phyloP scores from a whole-genome alignment of 2,113 vertebrate genomes.

The Hippocampus zosterae region DNA sequence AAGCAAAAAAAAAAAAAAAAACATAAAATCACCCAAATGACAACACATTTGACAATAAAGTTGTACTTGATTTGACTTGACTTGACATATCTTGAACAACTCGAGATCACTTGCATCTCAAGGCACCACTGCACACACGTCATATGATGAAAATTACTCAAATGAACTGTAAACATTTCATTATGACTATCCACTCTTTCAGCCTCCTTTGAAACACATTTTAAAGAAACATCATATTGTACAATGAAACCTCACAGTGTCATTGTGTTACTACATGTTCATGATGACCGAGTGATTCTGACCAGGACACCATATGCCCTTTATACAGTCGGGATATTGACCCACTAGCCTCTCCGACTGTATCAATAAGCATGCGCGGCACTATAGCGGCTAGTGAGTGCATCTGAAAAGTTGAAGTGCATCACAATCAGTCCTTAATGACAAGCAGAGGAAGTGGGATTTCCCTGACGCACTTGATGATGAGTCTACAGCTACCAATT shows the following conservation, averaged over 20 bases:
- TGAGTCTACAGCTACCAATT: neutral
- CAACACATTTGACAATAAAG: no score
- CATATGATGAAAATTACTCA: no score
- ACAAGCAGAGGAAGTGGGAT: neutral
- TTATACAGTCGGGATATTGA: neutral
- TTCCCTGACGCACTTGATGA: neutral
- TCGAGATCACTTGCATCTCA: no score
- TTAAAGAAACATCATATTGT: neutral
- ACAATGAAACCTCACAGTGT: neutral
- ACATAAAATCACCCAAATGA: no score
- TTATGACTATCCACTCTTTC: neutral
- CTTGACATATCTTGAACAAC: no score
- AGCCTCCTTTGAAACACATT: neutral
- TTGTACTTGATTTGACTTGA: no score
- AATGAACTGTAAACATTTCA: neutral
- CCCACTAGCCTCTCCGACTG: neutral
- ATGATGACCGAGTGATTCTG: neutral
- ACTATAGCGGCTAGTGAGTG: neutral
- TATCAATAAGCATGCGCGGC: neutral
- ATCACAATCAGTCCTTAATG: neutral
- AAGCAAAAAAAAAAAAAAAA: no score
- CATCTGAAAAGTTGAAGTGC: neutral
- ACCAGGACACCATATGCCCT: no score
- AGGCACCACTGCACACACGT: no score
- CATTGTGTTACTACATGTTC: neutral